These are phyloP conservation scores for Hirudinaria manillensis DNA, from an alignment of 2,888 invertebrate genomes.

Conservation along the genomic window DNA sequence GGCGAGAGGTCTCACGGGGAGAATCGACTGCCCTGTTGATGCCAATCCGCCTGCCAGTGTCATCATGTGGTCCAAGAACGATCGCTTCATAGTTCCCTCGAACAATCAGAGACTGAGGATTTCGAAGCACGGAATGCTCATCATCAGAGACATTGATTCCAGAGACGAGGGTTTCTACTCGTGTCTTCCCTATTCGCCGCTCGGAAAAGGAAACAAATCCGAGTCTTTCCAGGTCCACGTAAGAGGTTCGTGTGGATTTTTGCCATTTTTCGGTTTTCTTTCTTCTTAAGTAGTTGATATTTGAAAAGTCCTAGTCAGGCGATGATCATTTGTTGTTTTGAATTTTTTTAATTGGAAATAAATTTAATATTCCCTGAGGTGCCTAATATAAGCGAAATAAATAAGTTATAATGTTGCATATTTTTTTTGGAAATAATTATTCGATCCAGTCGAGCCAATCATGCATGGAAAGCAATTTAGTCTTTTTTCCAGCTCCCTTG, in stretches of 20 bases:
- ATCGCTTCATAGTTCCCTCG: conserved; percentile 58
- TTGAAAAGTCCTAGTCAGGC: too few relatives aligned
- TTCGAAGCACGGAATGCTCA: conserved; percentile 36
- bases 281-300: too few relatives aligned
- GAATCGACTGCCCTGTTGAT: conserved; percentile 91
- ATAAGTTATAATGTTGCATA: too few relatives aligned
- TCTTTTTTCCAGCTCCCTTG: too few relatives aligned
- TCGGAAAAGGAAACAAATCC: conserved; percentile 87
- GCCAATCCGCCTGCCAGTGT: conserved; percentile 90
- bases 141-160: conserved; percentile 64
- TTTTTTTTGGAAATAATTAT: too few relatives aligned
- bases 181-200: conserved; percentile 88
- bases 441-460: too few relatives aligned
- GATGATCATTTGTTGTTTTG: too few relatives aligned
- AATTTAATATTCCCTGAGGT: too few relatives aligned
- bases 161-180: conserved; percentile 89
- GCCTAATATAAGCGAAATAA: too few relatives aligned
- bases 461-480: too few relatives aligned
- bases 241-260: conserved; percentile 47
- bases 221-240: conserved; percentile 67
- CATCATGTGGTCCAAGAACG: conserved; percentile 95
- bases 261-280: too few relatives aligned
- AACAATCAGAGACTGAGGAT: conserved; percentile 33
- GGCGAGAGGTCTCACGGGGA: conserved; percentile 75
- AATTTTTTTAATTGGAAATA: too few relatives aligned